Evolutionary conservation across 2,888 invertebrate species (phyloP).

Genomic region (Oithona nana): DNA sequence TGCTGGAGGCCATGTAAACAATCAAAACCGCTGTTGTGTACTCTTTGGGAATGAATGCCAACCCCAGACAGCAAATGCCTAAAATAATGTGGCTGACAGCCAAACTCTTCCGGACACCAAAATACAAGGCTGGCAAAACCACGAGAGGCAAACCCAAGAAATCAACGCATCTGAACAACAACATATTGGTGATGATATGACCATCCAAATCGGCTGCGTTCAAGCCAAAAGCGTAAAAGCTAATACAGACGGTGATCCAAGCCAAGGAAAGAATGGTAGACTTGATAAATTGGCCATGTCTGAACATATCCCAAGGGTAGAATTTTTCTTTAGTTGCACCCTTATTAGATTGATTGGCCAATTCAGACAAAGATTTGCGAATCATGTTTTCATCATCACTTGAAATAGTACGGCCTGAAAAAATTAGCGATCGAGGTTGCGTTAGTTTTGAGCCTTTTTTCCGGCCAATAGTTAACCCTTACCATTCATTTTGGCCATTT

Average conservation of each 20-base stretch:
- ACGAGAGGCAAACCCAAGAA: too few relatives aligned
- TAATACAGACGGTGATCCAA: conserved; percentile 8
- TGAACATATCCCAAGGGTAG: conserved; percentile 10
- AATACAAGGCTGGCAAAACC: too few relatives aligned
- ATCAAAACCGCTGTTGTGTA: background rate
- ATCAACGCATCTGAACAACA: background rate
- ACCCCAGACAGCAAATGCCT: background rate
- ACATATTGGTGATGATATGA: conserved; percentile 4
- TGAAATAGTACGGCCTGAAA: too few relatives aligned
- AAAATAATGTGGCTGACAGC: background rate
- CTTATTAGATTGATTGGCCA: background rate
- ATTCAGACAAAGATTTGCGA: too few relatives aligned
- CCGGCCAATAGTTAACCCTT: too few relatives aligned
- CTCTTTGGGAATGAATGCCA: conserved; percentile 1
- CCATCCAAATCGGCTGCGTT: conserved; percentile 3
- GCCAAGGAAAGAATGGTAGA: background rate
- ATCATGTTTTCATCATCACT: too few relatives aligned
- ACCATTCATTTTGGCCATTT: background rate
- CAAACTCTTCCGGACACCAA: too few relatives aligned
- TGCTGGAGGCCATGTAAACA: background rate
- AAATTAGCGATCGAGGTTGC: too few relatives aligned
- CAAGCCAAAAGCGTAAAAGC: background rate
- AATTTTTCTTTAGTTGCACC: background rate
- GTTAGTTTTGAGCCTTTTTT: too few relatives aligned
- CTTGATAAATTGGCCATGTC: background rate